These are phyloP conservation scores for Exephanes ischioxanthus DNA, from an alignment of 2,888 invertebrate genomes.

Conservation along the genomic window DNA sequence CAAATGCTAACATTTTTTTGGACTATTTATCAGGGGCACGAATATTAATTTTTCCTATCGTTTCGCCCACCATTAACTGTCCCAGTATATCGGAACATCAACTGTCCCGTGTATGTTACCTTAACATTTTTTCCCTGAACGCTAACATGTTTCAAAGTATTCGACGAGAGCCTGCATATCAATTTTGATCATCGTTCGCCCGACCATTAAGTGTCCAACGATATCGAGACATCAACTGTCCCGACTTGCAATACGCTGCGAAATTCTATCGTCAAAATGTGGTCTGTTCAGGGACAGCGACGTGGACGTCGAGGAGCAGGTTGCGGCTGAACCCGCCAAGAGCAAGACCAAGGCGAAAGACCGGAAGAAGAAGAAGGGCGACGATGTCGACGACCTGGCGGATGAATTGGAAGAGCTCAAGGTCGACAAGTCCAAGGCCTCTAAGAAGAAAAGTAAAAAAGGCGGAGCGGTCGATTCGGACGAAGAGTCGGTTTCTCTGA, in stretches of 20 bases:
- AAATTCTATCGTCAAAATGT: background rate
- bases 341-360: conserved; percentile 83
- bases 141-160: no score
- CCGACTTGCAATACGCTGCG: background rate
- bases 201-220: background rate
- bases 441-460: conserved; percentile 84
- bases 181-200: conserved; percentile 21
- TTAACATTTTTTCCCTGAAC: no score
- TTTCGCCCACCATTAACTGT: no score
- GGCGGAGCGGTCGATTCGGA: conserved; percentile 77
- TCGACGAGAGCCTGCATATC: background rate
- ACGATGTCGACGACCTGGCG: conserved; percentile 81
- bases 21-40: no score
- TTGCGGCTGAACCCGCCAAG: conserved; percentile 82
- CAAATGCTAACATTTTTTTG: no score
- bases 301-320: conserved; percentile 85
- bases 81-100: no score
- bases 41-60: no score
- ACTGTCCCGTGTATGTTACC: no score
- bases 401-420: conserved; percentile 88
- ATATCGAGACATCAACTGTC: background rate
- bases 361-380: conserved; percentile 86
- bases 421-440: conserved; percentile 85
- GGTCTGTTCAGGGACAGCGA: conserved; percentile 88
- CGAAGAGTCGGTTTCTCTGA: conserved; percentile 61